Evolutionary conservation across 2,797 vertebrate genomes (phyloP), one percentile per base, ranked within the genome.

Genomic region (Lycodopsis pacificus): DNA sequence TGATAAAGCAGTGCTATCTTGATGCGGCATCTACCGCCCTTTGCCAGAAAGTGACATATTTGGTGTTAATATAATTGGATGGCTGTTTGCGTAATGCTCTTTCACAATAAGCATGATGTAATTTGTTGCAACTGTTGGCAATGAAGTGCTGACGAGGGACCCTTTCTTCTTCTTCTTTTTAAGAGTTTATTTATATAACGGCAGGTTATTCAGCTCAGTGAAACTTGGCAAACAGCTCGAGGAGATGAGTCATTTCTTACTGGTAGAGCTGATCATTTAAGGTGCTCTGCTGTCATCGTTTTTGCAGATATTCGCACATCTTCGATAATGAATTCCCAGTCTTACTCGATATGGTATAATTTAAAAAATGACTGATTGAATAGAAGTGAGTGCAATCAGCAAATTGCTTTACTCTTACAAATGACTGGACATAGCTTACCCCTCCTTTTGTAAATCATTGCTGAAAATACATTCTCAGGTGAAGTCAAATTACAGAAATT

Each of bases 21-120:
- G 63, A 82, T 51, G 65, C 34, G 19, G 68, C 51, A 36, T 81
- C 72, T 59, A n/a, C 76, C 56, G 65, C 63, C 70, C 46, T 25
- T 25, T 86, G 87, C 86, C 82, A 80, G 81, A 84, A 89, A 65
- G 78, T 73, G 67, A 83, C 85, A 87, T 89, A 73, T 88, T 76
- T 66, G 72, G 76, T 82, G 82, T 90, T 94, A 93, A 93, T 87
- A 87, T 94, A 92, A 94, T 94, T 92, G 91, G 89, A 88, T 92
- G 86, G 90, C 91, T 87, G 32, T 65, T 13, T 85, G 86, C 92
- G 83, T 91, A 89, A 88, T 92, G 82, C 64, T 51, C 71, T 57
- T 81, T 76, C 71, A 25, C 68, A 65, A 73, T 67, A 4, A 71
- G 77, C 78, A 77, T 94, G 94, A 93, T 88, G 91, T 93, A 87